These are phyloP conservation scores for Luidia sarsii DNA, from an alignment of 53 echinoderm and acorn worm genomes.

Conservation along the genomic window DNA sequence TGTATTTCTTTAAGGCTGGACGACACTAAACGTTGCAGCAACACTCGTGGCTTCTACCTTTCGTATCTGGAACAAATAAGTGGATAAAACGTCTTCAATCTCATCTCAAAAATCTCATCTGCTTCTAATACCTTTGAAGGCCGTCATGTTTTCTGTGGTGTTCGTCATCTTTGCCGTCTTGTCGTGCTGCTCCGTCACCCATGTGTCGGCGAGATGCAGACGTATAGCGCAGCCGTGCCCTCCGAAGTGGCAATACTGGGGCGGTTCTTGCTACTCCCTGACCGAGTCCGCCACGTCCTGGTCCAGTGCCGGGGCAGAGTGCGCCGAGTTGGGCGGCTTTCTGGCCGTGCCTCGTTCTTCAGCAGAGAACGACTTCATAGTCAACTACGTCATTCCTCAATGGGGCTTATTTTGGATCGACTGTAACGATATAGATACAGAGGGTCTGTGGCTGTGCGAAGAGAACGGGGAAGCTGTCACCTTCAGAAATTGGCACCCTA, in stretches of 20 bases:
- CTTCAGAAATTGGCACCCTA: neutral
- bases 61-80: no score
- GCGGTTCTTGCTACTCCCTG: slow-evolving; percentile 1
- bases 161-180: neutral
- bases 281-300: neutral
- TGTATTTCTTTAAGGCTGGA: no score
- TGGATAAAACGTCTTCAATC: no score
- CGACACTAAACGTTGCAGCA: no score
- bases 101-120: no score
- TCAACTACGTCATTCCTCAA: no score
- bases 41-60: no score
- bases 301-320: neutral
- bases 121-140: no score
- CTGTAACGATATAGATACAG: slow-evolving; percentile 1
- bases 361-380: no score
- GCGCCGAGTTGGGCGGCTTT: neutral
- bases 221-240: neutral
- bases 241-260: neutral
- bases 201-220: neutral
- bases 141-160: no score
- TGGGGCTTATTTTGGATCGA: slow-evolving; percentile 10
- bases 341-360: neutral
- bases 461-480: neutral
- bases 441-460: neutral
- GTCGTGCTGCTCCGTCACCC: neutral